Evolutionary conservation across 30 jellyfish, hydroid and myxozoan species (phyloP), one percentile per base, ranked within the genome.

Genomic region (Phacellophora camtschatica): DNA sequence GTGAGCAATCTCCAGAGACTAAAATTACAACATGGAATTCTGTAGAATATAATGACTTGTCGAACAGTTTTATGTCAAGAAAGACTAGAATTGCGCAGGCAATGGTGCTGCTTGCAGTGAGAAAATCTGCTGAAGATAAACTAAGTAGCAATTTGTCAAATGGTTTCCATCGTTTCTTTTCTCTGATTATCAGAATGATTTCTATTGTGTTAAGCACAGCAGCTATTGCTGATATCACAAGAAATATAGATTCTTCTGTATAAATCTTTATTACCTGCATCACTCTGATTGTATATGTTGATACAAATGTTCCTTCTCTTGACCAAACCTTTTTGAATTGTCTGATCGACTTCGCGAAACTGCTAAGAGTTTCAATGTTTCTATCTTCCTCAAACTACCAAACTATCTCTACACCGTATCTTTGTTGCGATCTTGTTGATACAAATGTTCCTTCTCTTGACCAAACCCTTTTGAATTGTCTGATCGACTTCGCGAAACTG

Each of bases 101-200:
- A 1, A 64, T 7, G 1, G 80, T 50, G 34, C 45, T 24, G 0
- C 18, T 19, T 18, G 91, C 80, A 3, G 56, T 51, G 48, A 80
- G 54, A 19, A 30, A 19, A 27, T 80, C 91, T 1, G 83, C 84
- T 27, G 53, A 11, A 5, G 91, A 80, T 16, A 80, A 72, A 33
- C 91, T 80, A 0, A 80, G 77, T 23, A 80, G 84, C 2, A 80
- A 58, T 43, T 65, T 80, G 34, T 80, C 91, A 50, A 80, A 80
- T 22, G 79, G 76, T 57, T 66, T 80, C 79, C 73, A 59, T 22
- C 56, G 30, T 28, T 39, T 59, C 23, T 65, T 31, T 30, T 2
- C 33, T 59, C 69, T 56, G 7, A 70, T 8, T 12, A 71, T 58
- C 48, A 55, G 23, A 20, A 6, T 58, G 10, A 45, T 30, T 31